These are phyloP conservation scores for Tetraodon nigroviridis DNA, from an alignment of 2,113 vertebrate species.

Conservation along the genomic window DNA sequence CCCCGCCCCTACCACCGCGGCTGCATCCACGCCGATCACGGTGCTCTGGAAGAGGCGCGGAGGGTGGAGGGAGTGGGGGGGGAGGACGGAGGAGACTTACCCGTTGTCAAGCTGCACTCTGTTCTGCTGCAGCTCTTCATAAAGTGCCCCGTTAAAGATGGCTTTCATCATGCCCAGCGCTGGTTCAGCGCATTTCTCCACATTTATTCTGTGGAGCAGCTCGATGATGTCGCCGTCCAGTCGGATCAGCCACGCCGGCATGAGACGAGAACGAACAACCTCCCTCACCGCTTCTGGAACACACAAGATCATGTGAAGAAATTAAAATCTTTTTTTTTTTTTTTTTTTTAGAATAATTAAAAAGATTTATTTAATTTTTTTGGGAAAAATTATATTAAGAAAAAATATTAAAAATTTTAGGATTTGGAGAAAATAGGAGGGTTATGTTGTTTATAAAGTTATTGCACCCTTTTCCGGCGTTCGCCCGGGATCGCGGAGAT, in stretches of 20 bases:
- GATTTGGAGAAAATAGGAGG: too few species aligned
- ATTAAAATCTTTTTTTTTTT: too few species aligned
- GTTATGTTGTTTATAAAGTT: too few species aligned
- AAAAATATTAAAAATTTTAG: too few species aligned
- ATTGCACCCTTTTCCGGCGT: too few species aligned
- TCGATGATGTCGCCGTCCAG: constrained; percentile 81
- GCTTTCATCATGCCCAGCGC: constrained; percentile 77
- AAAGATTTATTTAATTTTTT: too few species aligned
- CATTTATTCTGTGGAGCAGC: constrained; percentile 88
- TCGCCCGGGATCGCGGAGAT: too few species aligned
- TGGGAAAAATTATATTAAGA: too few species aligned
- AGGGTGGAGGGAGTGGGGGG: too few species aligned
- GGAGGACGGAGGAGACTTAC: too few species aligned
- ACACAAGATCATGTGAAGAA: constrained; percentile 1
- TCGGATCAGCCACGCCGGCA: constrained; percentile 83
- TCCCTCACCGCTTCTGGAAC: constrained; percentile 82
- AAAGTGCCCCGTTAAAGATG: constrained; percentile 73
- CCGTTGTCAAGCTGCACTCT: constrained; percentile 75
- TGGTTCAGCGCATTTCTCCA: constrained; percentile 88
- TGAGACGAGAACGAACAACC: constrained; percentile 76
- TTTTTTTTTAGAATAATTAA: too few species aligned
- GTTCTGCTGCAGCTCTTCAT: constrained; percentile 73
- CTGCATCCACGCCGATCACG: constrained; percentile 54
- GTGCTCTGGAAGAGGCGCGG: not conserved
- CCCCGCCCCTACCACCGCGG: constrained; percentile 66